A percentile compares a stretch with the other conserved stretches of the same genome.
phyloP scores from a whole-genome alignment of 2,113 vertebrate genomes.

The Mus pahari region DNA sequence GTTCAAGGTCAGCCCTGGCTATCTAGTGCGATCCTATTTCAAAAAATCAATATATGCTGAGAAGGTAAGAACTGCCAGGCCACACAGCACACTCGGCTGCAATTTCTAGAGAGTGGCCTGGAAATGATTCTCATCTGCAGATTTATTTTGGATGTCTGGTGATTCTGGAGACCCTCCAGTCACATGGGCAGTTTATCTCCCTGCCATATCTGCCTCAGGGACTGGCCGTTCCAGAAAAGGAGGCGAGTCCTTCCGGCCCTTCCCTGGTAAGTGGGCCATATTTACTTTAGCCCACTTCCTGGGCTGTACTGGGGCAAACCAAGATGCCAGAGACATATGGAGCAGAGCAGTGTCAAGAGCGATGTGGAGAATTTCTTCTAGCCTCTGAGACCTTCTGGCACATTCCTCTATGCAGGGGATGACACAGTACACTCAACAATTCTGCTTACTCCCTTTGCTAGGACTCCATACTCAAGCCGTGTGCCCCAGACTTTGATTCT shows the following conservation, averaged over 20 bases:
- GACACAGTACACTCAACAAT: not conserved
- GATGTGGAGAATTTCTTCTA: not conserved
- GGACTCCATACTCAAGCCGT: not conserved
- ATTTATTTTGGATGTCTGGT: not conserved
- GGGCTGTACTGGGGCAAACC: not conserved
- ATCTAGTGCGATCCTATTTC: not conserved
- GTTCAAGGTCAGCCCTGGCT: not conserved
- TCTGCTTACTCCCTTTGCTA: not conserved
- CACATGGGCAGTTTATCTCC: not conserved
- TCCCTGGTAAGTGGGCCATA: not conserved
- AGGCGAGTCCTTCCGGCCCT: not conserved
- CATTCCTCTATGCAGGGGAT: not conserved
- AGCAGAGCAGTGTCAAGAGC: not conserved
- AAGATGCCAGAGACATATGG: not conserved
- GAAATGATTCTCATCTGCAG: not conserved
- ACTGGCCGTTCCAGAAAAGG: slow-evolving; percentile 1
- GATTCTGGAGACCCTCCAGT: not conserved
- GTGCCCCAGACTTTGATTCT: not conserved
- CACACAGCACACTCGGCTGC: not conserved
- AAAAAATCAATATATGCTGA: not conserved
- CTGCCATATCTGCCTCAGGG: too few species aligned
- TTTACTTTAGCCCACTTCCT: not conserved
- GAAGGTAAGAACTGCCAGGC: not conserved
- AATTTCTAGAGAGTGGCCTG: not conserved
- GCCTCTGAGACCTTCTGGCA: not conserved